A percentile compares a stretch with the other conserved stretches of the same genome.
These are phyloP conservation scores for Cyanocitta stelleri DNA, from an alignment of 2,113 vertebrate species.

Conservation along the genomic window DNA sequence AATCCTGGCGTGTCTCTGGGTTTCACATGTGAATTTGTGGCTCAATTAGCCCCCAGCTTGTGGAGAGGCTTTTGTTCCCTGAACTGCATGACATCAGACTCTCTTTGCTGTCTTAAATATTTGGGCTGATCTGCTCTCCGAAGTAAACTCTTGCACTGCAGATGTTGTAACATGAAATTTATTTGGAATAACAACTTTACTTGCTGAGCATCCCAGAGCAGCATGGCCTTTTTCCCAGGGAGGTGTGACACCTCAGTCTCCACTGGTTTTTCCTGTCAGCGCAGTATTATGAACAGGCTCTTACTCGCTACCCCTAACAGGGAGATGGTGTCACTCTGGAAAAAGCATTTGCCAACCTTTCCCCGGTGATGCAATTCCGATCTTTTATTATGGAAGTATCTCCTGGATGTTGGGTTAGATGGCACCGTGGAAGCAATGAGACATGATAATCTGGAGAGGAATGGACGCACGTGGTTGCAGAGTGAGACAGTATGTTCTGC, in stretches of 20 bases:
- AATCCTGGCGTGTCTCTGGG: not conserved
- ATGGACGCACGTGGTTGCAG: fast-evolving
- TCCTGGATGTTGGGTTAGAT: not conserved
- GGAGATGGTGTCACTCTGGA: too few relatives aligned
- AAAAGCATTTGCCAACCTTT: not conserved
- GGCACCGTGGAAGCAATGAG: not conserved
- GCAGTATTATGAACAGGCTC: not conserved
- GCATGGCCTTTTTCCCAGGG: fast-evolving
- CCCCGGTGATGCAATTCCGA: not conserved
- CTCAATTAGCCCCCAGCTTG: not conserved
- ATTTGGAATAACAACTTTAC: not conserved
- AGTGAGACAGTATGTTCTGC: fast-evolving
- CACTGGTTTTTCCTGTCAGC: not conserved
- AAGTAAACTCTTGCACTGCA: not conserved
- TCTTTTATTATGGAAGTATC: not conserved
- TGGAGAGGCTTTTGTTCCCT: not conserved
- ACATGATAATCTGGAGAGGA: not conserved
- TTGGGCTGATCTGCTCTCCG: not conserved
- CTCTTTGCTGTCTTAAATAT: not conserved
- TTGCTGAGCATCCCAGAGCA: not conserved
- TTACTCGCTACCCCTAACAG: fast-evolving
- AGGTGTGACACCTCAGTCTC: fast-evolving
- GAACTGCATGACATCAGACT: fast-evolving
- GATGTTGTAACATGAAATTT: too few relatives aligned
- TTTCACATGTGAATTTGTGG: not conserved